Evolutionary conservation across 2,888 invertebrate genomes (phyloP).

Genomic region (Drosophila buzzatii): DNA sequence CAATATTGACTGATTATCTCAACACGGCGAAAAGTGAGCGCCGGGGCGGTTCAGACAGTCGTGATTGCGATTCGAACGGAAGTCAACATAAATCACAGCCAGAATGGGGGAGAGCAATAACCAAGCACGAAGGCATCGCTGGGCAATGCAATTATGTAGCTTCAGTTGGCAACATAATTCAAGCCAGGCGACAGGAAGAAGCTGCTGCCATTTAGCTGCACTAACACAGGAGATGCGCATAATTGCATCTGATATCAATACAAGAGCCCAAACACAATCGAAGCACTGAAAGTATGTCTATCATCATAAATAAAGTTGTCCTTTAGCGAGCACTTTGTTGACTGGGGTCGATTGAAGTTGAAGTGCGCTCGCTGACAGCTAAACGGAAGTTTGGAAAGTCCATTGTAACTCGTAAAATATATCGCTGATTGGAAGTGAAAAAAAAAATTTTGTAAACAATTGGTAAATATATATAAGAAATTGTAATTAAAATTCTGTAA

Average conservation of each 20-base stretch:
- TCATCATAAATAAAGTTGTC: neutral
- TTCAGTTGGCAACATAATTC: slow-evolving; percentile 67
- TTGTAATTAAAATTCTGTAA: too few species aligned
- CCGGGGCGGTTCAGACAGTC: slow-evolving; percentile 29
- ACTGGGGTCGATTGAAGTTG: neutral
- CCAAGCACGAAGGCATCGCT: neutral
- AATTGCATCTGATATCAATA: slow-evolving; percentile 72
- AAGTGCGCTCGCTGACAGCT: neutral
- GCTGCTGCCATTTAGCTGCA: slow-evolving; percentile 75
- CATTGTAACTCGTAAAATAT: neutral
- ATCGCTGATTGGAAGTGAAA: neutral
- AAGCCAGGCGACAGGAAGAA: slow-evolving; percentile 74
- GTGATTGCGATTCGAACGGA: slow-evolving; percentile 74
- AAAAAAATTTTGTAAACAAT: too few species aligned
- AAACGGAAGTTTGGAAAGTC: neutral
- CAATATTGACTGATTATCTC: slow-evolving; percentile 84
- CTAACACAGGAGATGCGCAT: slow-evolving; percentile 73
- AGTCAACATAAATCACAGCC: slow-evolving; percentile 77
- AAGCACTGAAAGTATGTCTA: neutral
- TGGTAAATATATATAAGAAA: too few species aligned
- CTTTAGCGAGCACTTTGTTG: neutral
- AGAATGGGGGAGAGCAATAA: slow-evolving; percentile 13
- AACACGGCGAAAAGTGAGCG: slow-evolving; percentile 53
- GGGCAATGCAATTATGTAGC: slow-evolving; percentile 72
- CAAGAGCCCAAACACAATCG: slow-evolving; percentile 10